These are phyloP conservation scores for Acanthopleura granulata DNA, from an alignment of 2,888 invertebrate genomes.

Conservation along the genomic window DNA sequence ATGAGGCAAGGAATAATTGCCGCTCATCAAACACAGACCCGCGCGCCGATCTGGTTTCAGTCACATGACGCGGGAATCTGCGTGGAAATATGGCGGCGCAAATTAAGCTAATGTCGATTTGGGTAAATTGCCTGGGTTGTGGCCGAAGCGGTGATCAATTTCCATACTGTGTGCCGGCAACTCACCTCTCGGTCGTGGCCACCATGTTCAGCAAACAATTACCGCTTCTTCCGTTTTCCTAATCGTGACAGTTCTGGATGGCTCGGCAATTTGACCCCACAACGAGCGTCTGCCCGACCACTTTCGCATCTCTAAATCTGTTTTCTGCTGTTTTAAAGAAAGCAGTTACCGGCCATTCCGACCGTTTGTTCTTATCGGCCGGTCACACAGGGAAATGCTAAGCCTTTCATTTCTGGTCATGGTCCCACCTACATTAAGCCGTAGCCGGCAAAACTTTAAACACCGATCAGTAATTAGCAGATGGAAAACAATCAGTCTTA, in stretches of 20 bases:
- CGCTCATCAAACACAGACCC: neutral
- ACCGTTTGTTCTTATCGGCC: neutral
- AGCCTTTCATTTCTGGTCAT: neutral
- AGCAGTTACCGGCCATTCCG: neutral
- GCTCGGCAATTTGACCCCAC: constrained; percentile 8
- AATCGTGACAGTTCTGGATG: constrained; percentile 5
- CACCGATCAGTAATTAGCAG: neutral
- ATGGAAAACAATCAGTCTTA: constrained; percentile 5
- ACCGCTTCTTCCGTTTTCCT: neutral
- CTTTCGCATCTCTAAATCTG: constrained; percentile 10
- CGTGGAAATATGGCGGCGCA: constrained; percentile 16
- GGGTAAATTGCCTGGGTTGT: neutral
- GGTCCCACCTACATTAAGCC: neutral
- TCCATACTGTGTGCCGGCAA: constrained; percentile 2
- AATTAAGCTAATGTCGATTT: constrained; percentile 16
- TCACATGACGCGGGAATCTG: constrained; percentile 16
- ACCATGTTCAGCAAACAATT: constrained; percentile 19
- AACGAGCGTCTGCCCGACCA: constrained; percentile 7
- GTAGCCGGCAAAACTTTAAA: neutral
- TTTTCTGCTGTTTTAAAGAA: constrained; percentile 14
- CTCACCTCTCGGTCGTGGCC: neutral
- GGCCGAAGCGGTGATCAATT: constrained; percentile 1
- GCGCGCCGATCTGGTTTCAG: constrained; percentile 8
- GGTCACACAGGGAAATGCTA: neutral
- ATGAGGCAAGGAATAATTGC: neutral